A percentile compares a stretch with the other conserved stretches of the same genome.
phyloP scores from a whole-genome alignment of 1,140 invertebrate species.

The Dufourea novaeangliae region DNA sequence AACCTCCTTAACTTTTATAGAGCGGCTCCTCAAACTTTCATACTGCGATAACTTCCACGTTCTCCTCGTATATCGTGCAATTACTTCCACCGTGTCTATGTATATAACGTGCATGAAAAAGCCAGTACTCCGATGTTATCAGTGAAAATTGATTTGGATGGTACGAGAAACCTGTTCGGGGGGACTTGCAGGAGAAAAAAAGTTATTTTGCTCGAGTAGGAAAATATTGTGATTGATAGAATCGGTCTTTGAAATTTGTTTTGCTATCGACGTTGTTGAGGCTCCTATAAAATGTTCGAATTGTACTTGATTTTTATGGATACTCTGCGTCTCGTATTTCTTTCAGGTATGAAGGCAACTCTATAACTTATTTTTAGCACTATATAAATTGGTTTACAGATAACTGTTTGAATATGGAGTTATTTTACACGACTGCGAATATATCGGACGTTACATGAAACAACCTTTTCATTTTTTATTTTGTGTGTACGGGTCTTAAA shows the following conservation, averaged over 20 bases:
- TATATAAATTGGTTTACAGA: too few species aligned
- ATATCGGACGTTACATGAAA: too few species aligned
- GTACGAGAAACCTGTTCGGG: conserved; percentile 10
- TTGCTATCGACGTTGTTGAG: not conserved
- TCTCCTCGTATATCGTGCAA: conserved; percentile 22
- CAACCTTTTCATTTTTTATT: too few species aligned
- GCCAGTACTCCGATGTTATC: not conserved
- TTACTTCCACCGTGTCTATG: conserved; percentile 9
- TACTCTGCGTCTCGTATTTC: too few species aligned
- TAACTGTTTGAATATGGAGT: too few species aligned
- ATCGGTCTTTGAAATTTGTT: not conserved
- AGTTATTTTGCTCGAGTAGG: not conserved
- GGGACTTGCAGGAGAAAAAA: too few species aligned
- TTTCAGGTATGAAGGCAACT: too few species aligned
- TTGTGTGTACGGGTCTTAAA: too few species aligned
- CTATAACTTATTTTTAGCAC: too few species aligned
- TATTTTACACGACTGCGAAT: too few species aligned
- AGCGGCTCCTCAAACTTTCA: conserved; percentile 44
- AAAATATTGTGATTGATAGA: not conserved
- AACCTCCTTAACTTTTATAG: conserved; percentile 54
- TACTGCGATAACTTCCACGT: conserved; percentile 41
- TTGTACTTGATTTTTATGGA: not conserved
- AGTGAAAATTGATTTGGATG: conserved; percentile 32
- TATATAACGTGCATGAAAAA: not conserved
- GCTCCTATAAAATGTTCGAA: not conserved